Evolutionary conservation across 2,113 vertebrate genomes (phyloP).

Genomic region (Neolamprologus cancellatus): DNA sequence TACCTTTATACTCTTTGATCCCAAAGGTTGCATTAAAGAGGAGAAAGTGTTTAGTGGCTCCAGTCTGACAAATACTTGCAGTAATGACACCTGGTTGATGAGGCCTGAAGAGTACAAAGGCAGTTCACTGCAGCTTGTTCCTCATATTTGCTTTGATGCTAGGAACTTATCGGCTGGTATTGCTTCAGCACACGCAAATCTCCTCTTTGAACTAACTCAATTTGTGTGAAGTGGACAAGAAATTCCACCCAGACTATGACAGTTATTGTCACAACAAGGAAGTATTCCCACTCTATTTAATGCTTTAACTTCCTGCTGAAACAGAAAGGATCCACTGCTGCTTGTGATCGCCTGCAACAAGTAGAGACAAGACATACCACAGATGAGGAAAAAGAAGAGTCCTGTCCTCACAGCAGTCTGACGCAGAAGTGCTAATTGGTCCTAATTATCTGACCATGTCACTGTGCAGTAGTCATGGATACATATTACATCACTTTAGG

Average conservation of each 20-base stretch:
- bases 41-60: neutral
- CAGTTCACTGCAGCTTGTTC: neutral
- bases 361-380: neutral
- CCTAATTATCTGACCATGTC: neutral
- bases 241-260: neutral
- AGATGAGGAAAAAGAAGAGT: neutral
- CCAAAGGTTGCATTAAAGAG: neutral
- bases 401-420: neutral
- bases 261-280: neutral
- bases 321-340: neutral
- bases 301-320: neutral
- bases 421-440: neutral
- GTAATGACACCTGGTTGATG: neutral
- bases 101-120: neutral
- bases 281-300: neutral
- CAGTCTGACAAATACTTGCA: neutral
- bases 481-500: neutral
- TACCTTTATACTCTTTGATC: neutral
- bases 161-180: neutral
- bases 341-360: neutral
- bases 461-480: neutral
- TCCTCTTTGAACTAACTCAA: neutral
- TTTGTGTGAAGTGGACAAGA: neutral
- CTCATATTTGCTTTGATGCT: neutral
- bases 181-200: neutral